A percentile compares a stretch with the other conserved stretches of the same genome.
These are phyloP conservation scores for Paedocypris sp. DNA, from an alignment of 2,113 vertebrate genomes.

Conservation along the genomic window DNA sequence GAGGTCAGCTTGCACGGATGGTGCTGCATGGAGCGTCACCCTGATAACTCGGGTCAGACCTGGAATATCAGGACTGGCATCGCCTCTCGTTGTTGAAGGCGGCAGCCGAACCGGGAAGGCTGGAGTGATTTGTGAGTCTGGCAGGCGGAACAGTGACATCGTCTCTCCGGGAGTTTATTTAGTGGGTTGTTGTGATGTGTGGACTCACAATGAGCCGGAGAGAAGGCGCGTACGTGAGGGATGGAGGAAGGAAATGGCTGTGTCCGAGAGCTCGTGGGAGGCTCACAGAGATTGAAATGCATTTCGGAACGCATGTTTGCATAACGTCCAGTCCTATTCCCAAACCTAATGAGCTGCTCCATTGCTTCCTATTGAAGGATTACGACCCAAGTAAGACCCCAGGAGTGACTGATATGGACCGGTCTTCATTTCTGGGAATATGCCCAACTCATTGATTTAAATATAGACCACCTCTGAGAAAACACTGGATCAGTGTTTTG, in stretches of 20 bases:
- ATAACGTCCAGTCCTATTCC: background rate
- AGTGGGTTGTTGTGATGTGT: background rate
- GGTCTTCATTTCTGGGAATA: background rate
- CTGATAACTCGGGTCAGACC: too few relatives aligned
- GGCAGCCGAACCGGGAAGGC: background rate
- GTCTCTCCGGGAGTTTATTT: background rate
- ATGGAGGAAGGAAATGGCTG: conserved; percentile 8
- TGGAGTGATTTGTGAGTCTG: conserved; percentile 15
- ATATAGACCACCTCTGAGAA: too few relatives aligned
- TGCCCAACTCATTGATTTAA: too few relatives aligned
- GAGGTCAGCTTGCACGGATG: background rate
- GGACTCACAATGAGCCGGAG: background rate
- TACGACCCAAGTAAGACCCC: too few relatives aligned
- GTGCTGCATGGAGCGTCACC: background rate
- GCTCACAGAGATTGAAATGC: background rate
- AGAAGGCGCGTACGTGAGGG: conserved; percentile 10
- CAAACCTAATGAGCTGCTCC: background rate
- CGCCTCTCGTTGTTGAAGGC: background rate
- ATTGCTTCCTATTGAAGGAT: background rate
- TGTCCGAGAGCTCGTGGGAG: background rate
- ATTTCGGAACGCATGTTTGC: background rate
- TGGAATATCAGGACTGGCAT: background rate
- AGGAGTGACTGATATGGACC: background rate
- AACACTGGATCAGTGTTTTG: too few relatives aligned
- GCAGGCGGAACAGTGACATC: background rate